A percentile compares a stretch with the other conserved stretches of the same genome.
phyloP scores from a whole-genome alignment of 2,113 vertebrate species.

The Petromus typicus region DNA sequence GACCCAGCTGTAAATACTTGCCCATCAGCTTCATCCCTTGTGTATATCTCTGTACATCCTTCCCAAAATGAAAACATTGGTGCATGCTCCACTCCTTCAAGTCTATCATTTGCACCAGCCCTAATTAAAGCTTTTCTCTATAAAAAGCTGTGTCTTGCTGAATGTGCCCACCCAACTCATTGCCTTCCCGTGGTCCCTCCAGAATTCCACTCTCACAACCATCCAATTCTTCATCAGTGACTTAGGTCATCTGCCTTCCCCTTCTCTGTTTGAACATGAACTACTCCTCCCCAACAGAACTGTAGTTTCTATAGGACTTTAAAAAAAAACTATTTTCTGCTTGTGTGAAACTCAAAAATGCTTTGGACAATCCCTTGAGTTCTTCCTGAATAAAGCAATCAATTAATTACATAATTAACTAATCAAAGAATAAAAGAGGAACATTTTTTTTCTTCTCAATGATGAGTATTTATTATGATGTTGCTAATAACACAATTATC shows the following conservation, averaged over 20 bases:
- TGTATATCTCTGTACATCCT: neutral
- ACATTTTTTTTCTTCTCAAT: constrained; percentile 31
- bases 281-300: neutral
- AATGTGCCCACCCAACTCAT: neutral
- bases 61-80: neutral
- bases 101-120: neutral
- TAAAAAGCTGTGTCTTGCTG: neutral
- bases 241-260: neutral
- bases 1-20: neutral
- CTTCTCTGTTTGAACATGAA: neutral
- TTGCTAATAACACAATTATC: constrained; percentile 51
- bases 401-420: constrained; percentile 64
- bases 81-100: neutral
- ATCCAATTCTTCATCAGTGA: neutral
- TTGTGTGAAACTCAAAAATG: constrained; percentile 46
- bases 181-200: neutral
- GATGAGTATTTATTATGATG: constrained; percentile 17
- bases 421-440: constrained; percentile 50
- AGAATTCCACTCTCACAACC: neutral
- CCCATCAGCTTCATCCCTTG: neutral
- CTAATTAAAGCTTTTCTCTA: neutral
- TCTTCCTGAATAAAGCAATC: constrained; percentile 47
- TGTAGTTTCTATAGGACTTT: neutral
- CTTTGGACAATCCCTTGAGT: constrained; percentile 33
- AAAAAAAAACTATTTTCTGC: neutral